Base-by-base conservation (phyloP, 2,888 invertebrate species). In the Acleris sparsana region DNA sequence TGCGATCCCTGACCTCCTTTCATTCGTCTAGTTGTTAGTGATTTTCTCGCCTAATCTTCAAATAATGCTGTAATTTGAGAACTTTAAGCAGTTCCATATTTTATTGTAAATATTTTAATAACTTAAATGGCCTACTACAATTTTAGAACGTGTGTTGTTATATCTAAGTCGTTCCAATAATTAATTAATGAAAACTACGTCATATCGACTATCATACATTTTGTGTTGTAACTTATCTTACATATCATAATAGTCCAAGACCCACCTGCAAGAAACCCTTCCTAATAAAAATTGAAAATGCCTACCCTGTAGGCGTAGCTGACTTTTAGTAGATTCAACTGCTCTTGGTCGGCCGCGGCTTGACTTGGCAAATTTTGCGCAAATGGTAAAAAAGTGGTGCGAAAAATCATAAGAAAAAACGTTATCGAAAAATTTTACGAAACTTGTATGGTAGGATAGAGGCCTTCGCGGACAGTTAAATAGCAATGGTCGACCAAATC, bases 41-140 rank as follows among this genome's bases (percentile, higher is more conserved):
- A 84, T 87, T 87, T 88, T 89, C 84, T 87, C 84, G 89, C 86
- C 86, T 89, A 91, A 89, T 88, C 83, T 91, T 89, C 83, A 82
- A 87, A 80, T 87, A 87, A 85, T 79, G 80, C 83, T 83, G 79
- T 89, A 81, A 74, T 79, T 65, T 84, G 80, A 82, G 85, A 80
- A 86, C 86, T 89, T 87, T 88, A 84, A 87, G 86, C 85, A 81
- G 85, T 87, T 86, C 86, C 85, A 77, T 84, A 82, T 86, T 85
- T 88, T 88, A 89, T 80, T 92, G 92, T 92, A 92, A 86, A 92
- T 92, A 92, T 89, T 88, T 86, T 88, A 85, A 77, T 87, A 85
- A 87, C 77, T 87, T 87, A 84, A 84, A 89, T 86, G 90, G 91
- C 90, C 90, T 91, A 92, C 79, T 87, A 86, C 78, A 80, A 80